Conservation (phyloP, 2,888 invertebrate genomes). For the Melipona beecheii region DNA sequence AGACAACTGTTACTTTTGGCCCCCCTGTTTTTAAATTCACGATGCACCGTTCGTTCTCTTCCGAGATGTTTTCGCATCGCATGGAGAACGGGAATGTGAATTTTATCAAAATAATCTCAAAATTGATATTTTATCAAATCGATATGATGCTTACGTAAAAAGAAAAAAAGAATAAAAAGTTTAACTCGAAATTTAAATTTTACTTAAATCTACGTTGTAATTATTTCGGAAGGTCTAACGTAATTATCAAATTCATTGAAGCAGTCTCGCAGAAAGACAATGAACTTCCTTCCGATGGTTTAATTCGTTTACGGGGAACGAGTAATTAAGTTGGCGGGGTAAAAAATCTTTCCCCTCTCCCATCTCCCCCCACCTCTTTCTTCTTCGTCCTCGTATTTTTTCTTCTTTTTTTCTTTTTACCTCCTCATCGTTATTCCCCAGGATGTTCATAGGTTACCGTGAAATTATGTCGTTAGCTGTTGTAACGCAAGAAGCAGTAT, state of each 20-base stretch:
- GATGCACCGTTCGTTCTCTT: no score
- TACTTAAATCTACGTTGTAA: neutral
- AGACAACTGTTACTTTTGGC: no score
- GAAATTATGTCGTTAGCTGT: slow-evolving; percentile 39
- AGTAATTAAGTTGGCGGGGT: slow-evolving; percentile 28
- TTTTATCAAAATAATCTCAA: no score
- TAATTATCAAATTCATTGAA: slow-evolving; percentile 30
- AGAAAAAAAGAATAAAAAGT: neutral
- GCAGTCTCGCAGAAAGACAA: slow-evolving; percentile 27
- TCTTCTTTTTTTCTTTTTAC: neutral
- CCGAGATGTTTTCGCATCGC: no score
- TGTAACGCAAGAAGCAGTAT: slow-evolving; percentile 49
- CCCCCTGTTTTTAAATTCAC: no score
- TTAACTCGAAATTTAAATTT: neutral
- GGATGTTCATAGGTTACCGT: slow-evolving; percentile 12
- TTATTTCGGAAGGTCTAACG: slow-evolving; percentile 5
- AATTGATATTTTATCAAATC: neutral
- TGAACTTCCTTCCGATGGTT: slow-evolving; percentile 35
- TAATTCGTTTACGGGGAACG: slow-evolving; percentile 28
- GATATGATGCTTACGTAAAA: neutral
- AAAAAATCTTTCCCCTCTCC: slow-evolving; percentile 14
- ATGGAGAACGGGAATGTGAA: no score
- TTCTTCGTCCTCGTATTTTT: neutral
- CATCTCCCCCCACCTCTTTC: neutral
- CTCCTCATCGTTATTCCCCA: slow-evolving; percentile 23